Evolutionary conservation across 2,888 invertebrate genomes (phyloP).

Genomic region (Clanis bilineata): DNA sequence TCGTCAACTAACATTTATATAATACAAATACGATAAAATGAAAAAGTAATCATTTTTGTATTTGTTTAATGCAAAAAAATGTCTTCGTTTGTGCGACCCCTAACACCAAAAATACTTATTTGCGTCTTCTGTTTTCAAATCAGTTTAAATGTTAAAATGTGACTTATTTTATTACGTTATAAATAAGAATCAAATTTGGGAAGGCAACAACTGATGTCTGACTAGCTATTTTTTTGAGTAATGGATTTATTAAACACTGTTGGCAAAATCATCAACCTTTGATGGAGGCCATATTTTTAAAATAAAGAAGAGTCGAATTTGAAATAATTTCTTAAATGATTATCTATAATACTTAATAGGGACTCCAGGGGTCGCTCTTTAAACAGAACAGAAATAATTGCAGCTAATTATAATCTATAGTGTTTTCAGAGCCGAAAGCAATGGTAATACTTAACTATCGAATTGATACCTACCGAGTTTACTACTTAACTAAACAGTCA

Average conservation of each 20-base stretch:
- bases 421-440: conserved; percentile 16
- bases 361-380: not conserved
- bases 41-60: conserved; percentile 11
- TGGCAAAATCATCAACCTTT: too few species aligned
- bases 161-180: too few species aligned
- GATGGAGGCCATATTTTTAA: too few species aligned
- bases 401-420: conserved; percentile 14
- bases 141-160: too few species aligned
- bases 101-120: too few species aligned
- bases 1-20: conserved; percentile 19
- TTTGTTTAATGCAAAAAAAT: not conserved
- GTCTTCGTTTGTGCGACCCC: conserved; percentile 31
- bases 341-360: not conserved
- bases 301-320: not conserved
- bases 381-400: conserved; percentile 9
- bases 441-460: conserved; percentile 18
- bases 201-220: too few species aligned
- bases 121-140: too few species aligned
- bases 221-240: too few species aligned
- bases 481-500: conserved; percentile 63
- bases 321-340: not conserved
- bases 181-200: too few species aligned
- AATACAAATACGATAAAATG: conserved; percentile 17
- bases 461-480: conserved; percentile 45
- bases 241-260: too few species aligned